These are phyloP conservation scores for Chaitophorus viminalis DNA, from an alignment of 2,888 invertebrate genomes.

Conservation along the genomic window DNA sequence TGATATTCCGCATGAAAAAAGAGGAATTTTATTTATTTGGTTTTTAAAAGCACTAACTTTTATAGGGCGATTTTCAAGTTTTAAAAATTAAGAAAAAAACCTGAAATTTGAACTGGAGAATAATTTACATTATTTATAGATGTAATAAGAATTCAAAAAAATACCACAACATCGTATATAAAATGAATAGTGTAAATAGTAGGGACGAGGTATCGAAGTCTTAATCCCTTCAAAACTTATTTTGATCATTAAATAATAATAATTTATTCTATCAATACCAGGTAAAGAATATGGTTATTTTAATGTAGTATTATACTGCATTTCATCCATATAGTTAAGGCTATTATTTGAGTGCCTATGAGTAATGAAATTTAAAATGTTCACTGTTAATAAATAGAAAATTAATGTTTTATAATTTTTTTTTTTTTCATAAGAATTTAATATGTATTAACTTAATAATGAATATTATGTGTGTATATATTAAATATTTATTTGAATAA, in stretches of 20 bases:
- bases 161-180: not conserved
- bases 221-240: no score
- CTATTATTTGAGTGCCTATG: no score
- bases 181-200: not conserved
- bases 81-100: not conserved
- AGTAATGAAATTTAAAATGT: no score
- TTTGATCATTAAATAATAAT: no score
- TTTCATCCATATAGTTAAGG: no score
- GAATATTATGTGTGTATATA: not conserved
- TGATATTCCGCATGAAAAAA: constrained; percentile 8
- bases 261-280: no score
- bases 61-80: not conserved
- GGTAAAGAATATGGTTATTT: no score
- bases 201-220: no score
- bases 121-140: constrained; percentile 24
- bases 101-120: not conserved
- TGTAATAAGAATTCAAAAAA: not conserved
- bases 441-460: not conserved
- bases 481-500: not conserved
- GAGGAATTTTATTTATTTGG: not conserved
- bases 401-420: no score
- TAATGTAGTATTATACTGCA: no score
- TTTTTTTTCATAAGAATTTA: not conserved
- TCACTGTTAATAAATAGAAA: no score
- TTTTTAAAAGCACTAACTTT: not conserved